These are phyloP conservation scores for Colostygia pectinataria DNA, from an alignment of 2,888 invertebrate genomes.

Conservation along the genomic window DNA sequence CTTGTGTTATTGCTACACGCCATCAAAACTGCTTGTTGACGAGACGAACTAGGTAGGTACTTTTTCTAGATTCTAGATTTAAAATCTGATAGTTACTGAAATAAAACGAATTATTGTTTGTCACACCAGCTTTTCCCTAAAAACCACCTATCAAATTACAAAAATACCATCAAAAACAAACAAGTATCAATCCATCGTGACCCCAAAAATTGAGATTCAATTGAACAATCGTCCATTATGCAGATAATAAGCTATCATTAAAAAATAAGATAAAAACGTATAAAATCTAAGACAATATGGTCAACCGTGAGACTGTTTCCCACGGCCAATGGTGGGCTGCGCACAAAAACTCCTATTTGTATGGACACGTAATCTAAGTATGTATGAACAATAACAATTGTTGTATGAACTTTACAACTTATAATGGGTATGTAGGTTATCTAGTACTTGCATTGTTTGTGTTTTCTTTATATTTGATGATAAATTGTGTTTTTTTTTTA, in stretches of 20 bases:
- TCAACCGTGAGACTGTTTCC: constrained; percentile 65
- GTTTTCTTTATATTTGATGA: constrained; percentile 14
- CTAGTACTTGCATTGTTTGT: constrained; percentile 28
- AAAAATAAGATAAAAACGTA: constrained; percentile 63
- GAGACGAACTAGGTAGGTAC: no score
- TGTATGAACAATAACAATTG: constrained; percentile 40
- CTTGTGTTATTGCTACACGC: no score
- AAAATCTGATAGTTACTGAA: no score
- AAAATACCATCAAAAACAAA: constrained; percentile 27
- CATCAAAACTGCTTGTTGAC: no score
- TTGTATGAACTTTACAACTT: constrained; percentile 33
- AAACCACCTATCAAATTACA: no score
- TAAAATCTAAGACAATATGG: constrained; percentile 53
- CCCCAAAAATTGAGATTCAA: constrained; percentile 55
- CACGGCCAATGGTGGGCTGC: constrained; percentile 50
- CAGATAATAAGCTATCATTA: constrained; percentile 69
- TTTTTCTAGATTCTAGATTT: no score
- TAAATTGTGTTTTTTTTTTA: constrained; percentile 12
- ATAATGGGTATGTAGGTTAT: constrained; percentile 36
- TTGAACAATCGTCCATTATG: constrained; percentile 80
- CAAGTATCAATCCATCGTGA: constrained; percentile 24
- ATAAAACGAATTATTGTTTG: no score
- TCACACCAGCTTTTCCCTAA: no score
- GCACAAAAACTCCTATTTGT: constrained; percentile 47
- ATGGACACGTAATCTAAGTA: constrained; percentile 36